Evolutionary conservation across 2,797 vertebrate species (phyloP).

Genomic region (Ctenochaetus hawaiiensis): DNA sequence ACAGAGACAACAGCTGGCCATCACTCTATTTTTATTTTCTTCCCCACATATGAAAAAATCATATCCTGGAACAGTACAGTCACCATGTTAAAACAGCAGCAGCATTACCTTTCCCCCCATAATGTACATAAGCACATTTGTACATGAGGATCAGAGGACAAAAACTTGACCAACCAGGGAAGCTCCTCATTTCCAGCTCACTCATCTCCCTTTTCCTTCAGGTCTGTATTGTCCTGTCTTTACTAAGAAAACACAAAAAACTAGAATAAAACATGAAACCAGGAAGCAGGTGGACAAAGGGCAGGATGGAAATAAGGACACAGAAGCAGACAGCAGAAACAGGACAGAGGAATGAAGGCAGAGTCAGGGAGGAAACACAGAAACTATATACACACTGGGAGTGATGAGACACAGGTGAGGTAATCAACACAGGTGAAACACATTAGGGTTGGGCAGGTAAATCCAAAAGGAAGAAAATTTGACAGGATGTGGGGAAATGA

Average conservation of each 20-base stretch:
- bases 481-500: too few species aligned
- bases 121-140: not conserved
- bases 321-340: too few species aligned
- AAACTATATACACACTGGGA: too few species aligned
- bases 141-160: not conserved
- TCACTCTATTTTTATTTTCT: conserved; percentile 25
- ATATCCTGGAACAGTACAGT: not conserved
- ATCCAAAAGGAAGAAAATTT: too few species aligned
- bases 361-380: too few species aligned
- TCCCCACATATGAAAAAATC: not conserved
- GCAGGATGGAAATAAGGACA: too few species aligned
- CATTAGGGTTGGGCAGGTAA: too few species aligned
- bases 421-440: too few species aligned
- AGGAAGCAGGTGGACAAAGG: too few species aligned
- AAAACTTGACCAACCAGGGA: not conserved
- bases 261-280: not conserved
- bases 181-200: not conserved
- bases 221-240: not conserved
- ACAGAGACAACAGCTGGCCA: conserved; percentile 23
- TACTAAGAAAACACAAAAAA: not conserved
- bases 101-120: not conserved
- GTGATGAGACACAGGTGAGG: too few species aligned
- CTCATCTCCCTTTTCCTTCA: not conserved
- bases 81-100: conserved; percentile 3
- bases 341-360: too few species aligned